Conservation (phyloP, 1,140 invertebrate species). For the Sarcophaga bullata region DNA sequence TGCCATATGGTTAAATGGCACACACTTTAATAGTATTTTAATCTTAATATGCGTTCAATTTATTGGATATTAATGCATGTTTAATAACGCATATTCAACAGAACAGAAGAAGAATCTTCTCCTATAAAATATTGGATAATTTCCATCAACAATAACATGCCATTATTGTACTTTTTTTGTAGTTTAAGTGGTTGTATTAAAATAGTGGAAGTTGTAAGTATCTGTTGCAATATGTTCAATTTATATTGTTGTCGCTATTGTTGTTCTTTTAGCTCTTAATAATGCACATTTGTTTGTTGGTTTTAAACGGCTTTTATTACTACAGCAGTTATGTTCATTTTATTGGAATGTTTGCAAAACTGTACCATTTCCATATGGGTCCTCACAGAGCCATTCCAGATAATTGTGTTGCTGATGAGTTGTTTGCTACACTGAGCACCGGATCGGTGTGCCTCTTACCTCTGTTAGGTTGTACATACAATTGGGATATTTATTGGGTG, state of each 20-base stretch:
- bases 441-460: no score
- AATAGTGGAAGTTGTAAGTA: constrained; percentile 6
- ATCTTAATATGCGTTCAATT: background rate
- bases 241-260: background rate
- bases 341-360: no score
- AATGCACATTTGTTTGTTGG: no score
- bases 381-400: no score
- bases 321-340: no score
- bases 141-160: background rate
- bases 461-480: no score
- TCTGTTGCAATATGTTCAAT: background rate
- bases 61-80: constrained; percentile 2
- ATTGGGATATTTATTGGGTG: no score
- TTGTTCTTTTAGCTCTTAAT: no score
- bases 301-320: background rate
- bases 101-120: background rate
- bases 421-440: no score
- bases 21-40: constrained; percentile 2
- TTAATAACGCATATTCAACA: background rate
- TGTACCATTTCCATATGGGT: no score
- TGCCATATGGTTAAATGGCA: no score
- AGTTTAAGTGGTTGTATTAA: background rate
- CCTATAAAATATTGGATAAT: background rate
- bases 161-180: background rate
- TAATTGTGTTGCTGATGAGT: no score